These are phyloP conservation scores for Aricia agestis DNA, from an alignment of 1,140 invertebrate species.

Conservation along the genomic window DNA sequence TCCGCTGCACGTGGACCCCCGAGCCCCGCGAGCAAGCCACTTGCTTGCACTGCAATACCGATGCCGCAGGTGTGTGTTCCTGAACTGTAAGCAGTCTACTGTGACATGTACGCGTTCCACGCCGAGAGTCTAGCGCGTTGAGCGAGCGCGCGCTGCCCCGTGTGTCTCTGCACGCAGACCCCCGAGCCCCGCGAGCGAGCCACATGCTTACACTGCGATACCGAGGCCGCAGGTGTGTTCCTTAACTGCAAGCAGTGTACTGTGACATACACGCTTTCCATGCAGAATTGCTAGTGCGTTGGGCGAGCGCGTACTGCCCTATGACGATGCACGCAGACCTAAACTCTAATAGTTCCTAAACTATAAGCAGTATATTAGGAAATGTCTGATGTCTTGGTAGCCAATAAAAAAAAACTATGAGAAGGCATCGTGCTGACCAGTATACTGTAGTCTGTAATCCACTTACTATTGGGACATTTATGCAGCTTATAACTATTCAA, in stretches of 20 bases:
- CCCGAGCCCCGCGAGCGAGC: slow-evolving; percentile 92
- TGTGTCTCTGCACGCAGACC: slow-evolving; percentile 93
- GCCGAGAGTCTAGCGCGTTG: slow-evolving; percentile 93
- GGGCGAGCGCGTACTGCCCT: slow-evolving; percentile 95
- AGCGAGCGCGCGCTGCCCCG: slow-evolving; percentile 93
- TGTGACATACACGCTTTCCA: too few relatives aligned
- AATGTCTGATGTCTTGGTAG: too few relatives aligned
- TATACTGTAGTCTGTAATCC: too few relatives aligned
- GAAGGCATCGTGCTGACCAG: too few relatives aligned
- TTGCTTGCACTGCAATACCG: slow-evolving; percentile 86
- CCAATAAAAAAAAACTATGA: too few relatives aligned
- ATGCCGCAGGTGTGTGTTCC: background rate
- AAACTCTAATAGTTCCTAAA: too few relatives aligned
- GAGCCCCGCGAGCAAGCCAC: slow-evolving; percentile 89
- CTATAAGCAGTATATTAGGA: too few relatives aligned
- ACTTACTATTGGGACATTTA: too few relatives aligned
- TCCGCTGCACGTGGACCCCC: slow-evolving; percentile 94
- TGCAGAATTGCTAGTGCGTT: slow-evolving; percentile 92
- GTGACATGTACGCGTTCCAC: too few relatives aligned
- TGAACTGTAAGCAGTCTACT: too few relatives aligned
- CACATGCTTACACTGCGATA: slow-evolving; percentile 87
- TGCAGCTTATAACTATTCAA: too few relatives aligned
- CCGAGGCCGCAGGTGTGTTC: slow-evolving; percentile 23
- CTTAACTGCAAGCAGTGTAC: too few relatives aligned
- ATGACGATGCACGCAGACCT: slow-evolving; percentile 92